Conservation (phyloP, 2,888 invertebrate species). For the Periphyllus acericola region DNA sequence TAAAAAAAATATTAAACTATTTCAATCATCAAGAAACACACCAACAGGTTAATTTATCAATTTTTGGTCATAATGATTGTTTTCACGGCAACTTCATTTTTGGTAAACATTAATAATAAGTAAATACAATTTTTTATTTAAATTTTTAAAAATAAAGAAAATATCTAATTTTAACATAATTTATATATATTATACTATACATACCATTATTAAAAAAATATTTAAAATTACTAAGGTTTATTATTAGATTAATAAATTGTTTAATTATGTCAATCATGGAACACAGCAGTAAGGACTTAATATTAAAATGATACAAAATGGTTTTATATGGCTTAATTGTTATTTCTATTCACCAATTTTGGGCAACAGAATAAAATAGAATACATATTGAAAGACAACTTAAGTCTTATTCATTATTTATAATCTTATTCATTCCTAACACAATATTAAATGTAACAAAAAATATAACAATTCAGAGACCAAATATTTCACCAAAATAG, state of each 20-base stretch:
- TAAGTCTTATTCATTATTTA: constrained; percentile 34
- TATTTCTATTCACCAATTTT: constrained; percentile 26
- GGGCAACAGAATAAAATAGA: constrained; percentile 21
- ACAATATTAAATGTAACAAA: constrained; percentile 51
- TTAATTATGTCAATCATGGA: neutral
- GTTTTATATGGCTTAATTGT: neutral
- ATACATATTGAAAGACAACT: constrained; percentile 57
- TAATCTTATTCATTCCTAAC: constrained; percentile 40
- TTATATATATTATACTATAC: constrained; percentile 23
- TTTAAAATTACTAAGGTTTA: neutral
- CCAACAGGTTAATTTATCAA: neutral
- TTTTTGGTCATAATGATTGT: constrained; percentile 32
- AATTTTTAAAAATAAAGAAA: constrained; percentile 39
- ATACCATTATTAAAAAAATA: constrained; percentile 2
- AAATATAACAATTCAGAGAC: constrained; percentile 49
- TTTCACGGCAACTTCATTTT: constrained; percentile 27
- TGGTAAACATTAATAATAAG: constrained; percentile 25
- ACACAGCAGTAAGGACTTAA: constrained; percentile 1
- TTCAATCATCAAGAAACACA: neutral
- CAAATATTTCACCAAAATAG: constrained; percentile 39
- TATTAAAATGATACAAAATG: constrained; percentile 7
- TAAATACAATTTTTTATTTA: neutral
- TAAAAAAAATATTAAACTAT: constrained; percentile 37
- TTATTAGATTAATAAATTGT: neutral
- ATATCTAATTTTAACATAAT: constrained; percentile 20